Conservation (phyloP, 2,797 vertebrate species). For the Coregonus sp. region DNA sequence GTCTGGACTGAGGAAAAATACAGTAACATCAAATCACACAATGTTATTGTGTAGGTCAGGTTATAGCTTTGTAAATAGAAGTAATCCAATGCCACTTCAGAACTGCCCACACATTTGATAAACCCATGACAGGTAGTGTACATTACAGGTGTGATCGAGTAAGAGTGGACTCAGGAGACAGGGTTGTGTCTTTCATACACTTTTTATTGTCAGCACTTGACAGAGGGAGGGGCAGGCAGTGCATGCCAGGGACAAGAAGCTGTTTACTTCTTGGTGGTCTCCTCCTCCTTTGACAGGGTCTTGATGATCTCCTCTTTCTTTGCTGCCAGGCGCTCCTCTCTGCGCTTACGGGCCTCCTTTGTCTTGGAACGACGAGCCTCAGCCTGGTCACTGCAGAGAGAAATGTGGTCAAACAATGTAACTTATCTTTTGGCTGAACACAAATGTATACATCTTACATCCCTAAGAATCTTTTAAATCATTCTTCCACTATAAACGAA, state of each 20-base stretch:
- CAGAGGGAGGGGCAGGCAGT: constrained; percentile 31
- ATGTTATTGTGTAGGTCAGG: too few species aligned
- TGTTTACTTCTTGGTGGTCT: constrained; percentile 88
- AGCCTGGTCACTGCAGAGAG: constrained; percentile 87
- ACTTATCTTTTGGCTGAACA: not conserved
- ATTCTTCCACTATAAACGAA: too few species aligned
- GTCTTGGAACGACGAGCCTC: constrained; percentile 96
- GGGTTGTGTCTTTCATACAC: constrained; percentile 67
- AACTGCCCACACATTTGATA: not conserved
- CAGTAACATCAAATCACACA: too few species aligned
- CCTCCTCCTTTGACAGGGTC: constrained; percentile 94
- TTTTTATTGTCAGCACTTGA: constrained; percentile 69
- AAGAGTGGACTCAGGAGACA: constrained; percentile 16
- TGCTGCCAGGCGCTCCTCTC: constrained; percentile 91
- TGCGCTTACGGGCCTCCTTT: constrained; percentile 93
- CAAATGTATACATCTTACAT: not conserved
- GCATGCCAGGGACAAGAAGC: constrained; percentile 6
- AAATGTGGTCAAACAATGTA: not conserved
- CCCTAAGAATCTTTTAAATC: too few species aligned
- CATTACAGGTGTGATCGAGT: not conserved
- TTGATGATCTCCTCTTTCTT: constrained; percentile 99
- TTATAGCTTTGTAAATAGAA: not conserved
- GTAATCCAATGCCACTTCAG: not conserved
- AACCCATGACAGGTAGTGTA: not conserved
- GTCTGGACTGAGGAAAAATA: too few species aligned